Evolutionary conservation across 2,888 invertebrate genomes (phyloP).

Genomic region (Toxonevra muliebris): DNA sequence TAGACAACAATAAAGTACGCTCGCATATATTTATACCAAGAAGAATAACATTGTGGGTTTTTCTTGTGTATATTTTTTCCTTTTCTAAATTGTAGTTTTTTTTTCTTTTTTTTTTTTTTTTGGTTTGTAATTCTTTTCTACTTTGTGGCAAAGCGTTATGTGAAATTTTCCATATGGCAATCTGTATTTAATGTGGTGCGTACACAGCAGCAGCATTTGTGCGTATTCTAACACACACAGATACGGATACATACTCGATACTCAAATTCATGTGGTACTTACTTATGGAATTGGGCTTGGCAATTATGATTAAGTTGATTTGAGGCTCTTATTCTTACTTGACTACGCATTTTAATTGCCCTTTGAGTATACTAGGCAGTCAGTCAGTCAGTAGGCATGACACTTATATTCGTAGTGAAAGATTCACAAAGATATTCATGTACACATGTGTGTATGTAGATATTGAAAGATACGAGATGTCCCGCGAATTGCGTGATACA

Average conservation of each 20-base stretch:
- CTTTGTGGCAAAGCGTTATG: constrained; percentile 43
- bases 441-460: constrained; percentile 1
- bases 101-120: constrained; percentile 3
- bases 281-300: neutral
- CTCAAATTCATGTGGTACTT: no score
- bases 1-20: no score
- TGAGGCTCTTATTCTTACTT: constrained; percentile 2
- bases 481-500: constrained; percentile 13
- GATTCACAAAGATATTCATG: neutral
- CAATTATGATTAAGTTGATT: constrained; percentile 22
- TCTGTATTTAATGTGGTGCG: constrained; percentile 19
- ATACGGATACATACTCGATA: neutral
- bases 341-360: constrained; percentile 28
- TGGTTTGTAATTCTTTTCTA: constrained; percentile 6
- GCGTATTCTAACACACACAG: neutral
- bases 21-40: no score
- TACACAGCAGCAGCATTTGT: constrained; percentile 1
- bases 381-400: neutral
- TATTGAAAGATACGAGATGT: neutral
- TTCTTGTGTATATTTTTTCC: no score
- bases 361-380: neutral
- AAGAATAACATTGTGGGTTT: no score
- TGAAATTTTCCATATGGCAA: constrained; percentile 56
- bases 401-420: neutral
- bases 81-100: no score